These are phyloP conservation scores for Campaea margaritaria DNA, from an alignment of 2,888 invertebrate species.

Conservation along the genomic window DNA sequence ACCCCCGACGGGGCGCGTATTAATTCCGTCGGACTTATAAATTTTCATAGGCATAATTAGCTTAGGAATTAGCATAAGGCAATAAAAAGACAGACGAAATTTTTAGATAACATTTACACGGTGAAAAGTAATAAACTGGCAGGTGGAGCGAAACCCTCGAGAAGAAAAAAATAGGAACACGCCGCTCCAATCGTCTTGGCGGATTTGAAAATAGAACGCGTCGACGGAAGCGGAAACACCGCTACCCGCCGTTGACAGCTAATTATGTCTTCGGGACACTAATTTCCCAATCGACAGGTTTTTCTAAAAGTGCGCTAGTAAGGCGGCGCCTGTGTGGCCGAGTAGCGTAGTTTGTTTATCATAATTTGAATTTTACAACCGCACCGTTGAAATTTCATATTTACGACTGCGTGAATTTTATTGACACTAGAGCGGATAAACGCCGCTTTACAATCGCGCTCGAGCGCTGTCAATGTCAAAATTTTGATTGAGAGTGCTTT, in stretches of 20 bases:
- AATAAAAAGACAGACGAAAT: conserved; percentile 82
- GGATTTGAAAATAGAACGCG: conserved; percentile 81
- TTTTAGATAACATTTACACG: conserved; percentile 80
- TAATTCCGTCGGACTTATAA: conserved; percentile 79
- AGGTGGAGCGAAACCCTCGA: conserved; percentile 60
- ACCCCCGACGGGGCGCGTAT: conserved; percentile 70
- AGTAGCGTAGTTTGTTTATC: conserved; percentile 67
- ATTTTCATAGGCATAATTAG: conserved; percentile 84
- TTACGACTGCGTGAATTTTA: conserved; percentile 71
- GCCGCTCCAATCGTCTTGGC: conserved; percentile 58
- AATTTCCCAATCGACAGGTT: conserved; percentile 79
- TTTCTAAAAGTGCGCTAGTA: conserved; percentile 54
- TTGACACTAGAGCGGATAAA: conserved; percentile 65
- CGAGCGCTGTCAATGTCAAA: conserved; percentile 66
- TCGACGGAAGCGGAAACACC: conserved; percentile 81
- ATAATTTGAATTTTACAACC: conserved; percentile 77
- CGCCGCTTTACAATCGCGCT: conserved; percentile 55
- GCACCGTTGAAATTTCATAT: conserved; percentile 72
- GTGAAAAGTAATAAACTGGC: conserved; percentile 72
- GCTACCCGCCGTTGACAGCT: conserved; percentile 80
- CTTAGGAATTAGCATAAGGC: conserved; percentile 83
- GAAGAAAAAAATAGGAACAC: conserved; percentile 48
- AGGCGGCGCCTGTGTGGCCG: conserved; percentile 41
- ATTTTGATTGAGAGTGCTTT: conserved; percentile 67
- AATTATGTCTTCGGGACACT: conserved; percentile 78